Conservation (phyloP, 1,140 invertebrate species). For the Heliconius eleuchia region DNA sequence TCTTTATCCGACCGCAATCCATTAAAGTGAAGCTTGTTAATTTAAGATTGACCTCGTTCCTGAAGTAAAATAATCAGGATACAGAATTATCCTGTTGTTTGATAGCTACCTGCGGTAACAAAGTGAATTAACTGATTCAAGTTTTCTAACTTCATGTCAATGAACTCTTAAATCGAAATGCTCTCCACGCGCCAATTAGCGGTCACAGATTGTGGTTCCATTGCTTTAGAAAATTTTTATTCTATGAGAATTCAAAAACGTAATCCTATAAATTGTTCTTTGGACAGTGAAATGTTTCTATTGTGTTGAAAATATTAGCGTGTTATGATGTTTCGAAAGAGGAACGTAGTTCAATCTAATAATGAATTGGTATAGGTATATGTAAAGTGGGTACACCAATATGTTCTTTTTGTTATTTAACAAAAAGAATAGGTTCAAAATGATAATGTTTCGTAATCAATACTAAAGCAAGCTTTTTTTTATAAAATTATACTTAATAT, state of each 20-base stretch:
- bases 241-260: background rate
- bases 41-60: background rate
- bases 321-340: background rate
- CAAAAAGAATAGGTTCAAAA: too few species aligned
- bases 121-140: constrained; percentile 17
- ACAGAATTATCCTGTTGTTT: background rate
- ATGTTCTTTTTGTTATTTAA: too few species aligned
- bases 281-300: too few species aligned
- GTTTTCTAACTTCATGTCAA: constrained; percentile 38
- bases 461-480: background rate
- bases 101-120: background rate
- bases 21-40: constrained; percentile 1
- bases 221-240: constrained; percentile 19
- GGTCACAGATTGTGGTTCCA: constrained; percentile 43
- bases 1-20: background rate
- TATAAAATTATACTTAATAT: background rate
- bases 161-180: constrained; percentile 43
- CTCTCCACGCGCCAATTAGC: constrained; percentile 44
- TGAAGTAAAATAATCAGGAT: background rate
- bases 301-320: too few species aligned
- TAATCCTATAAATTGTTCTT: background rate
- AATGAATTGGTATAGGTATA: too few species aligned
- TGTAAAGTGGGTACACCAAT: too few species aligned
- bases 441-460: background rate
- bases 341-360: background rate